Base-by-base conservation (phyloP, 2,888 invertebrate species). In the Lasius fuliginosus region DNA sequence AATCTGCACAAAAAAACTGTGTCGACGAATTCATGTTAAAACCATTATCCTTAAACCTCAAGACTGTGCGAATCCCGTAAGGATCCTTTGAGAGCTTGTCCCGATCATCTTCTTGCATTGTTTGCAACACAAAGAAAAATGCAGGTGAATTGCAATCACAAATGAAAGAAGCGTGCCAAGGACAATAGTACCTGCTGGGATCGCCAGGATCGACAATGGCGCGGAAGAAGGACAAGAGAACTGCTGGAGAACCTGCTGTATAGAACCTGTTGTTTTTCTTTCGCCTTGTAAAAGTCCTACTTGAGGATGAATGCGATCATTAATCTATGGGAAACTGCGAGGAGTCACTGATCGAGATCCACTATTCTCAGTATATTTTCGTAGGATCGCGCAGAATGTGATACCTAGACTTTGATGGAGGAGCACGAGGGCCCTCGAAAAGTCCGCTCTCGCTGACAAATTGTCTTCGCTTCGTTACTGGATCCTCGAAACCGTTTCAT, bases 281-380 rank as follows among this genome's bases (percentile, higher is more conserved):
- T 89, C 87, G 83, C 75, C 85, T 74, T 73, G 88, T 76, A 86
- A 90, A 92, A 90, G 88, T 90, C 88, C 86, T 87, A 90, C 82
- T 33, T 77, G 64, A 86, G 90, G 89, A 91, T 92, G 92, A 92
- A 94, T 92, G 90, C 91, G 91, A 90, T 93, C 94, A 92, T 94
- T 94, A 94, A 88, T 84, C 86, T 65, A 83, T 85, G 85, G 85
- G 88, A 90, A 92, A 89, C 90, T 91, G 89, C 89, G 81, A 86
- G 83, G 85, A 90, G 90, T 90, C 88, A 86, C 73, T 86, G 90
- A 92, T 92, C 89, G 88, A 85, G 86, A 89, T 90, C 90, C 89
- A 90, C 91, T 92, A 91, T 92, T 91, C 91, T 86, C 77, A 64
- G 84, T 83, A 83, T 91, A 89, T 91, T 91, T 92, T 91, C 86